phyloP scores from a whole-genome alignment of 2,888 invertebrate species.

The Deilephila elpenor region DNA sequence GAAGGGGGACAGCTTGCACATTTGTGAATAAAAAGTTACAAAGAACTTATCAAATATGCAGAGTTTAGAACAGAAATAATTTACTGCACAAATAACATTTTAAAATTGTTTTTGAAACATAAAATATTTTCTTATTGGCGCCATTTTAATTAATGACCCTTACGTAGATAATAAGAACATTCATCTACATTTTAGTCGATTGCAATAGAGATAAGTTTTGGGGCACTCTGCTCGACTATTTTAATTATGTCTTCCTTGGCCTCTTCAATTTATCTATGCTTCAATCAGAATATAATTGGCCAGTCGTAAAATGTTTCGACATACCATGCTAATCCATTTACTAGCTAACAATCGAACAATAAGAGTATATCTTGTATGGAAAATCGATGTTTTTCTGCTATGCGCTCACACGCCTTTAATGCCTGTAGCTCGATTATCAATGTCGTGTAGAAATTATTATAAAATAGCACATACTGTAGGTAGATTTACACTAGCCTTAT shows the following conservation, averaged over 20 bases:
- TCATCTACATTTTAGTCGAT: background rate
- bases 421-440: background rate
- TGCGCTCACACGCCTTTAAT: conserved; percentile 5
- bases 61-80: too few relatives aligned
- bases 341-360: conserved; percentile 26
- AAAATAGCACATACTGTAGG: background rate
- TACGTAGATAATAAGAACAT: background rate
- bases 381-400: conserved; percentile 19
- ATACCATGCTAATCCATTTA: conserved; percentile 21
- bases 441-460: conserved; percentile 5
- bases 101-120: background rate
- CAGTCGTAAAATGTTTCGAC: conserved; percentile 18
- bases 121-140: background rate
- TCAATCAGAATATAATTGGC: conserved; percentile 4
- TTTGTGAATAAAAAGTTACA: too few relatives aligned
- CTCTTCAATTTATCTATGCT: conserved; percentile 11
- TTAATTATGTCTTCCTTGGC: conserved; percentile 26
- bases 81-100: background rate
- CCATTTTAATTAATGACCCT: background rate
- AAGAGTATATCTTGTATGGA: conserved; percentile 23
- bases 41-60: too few relatives aligned
- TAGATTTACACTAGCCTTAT: background rate
- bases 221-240: background rate
- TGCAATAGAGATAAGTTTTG: conserved; percentile 12
- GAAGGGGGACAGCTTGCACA: too few relatives aligned